phyloP scores from a whole-genome alignment of 2,888 invertebrate genomes.

The Camponotus fellah region DNA sequence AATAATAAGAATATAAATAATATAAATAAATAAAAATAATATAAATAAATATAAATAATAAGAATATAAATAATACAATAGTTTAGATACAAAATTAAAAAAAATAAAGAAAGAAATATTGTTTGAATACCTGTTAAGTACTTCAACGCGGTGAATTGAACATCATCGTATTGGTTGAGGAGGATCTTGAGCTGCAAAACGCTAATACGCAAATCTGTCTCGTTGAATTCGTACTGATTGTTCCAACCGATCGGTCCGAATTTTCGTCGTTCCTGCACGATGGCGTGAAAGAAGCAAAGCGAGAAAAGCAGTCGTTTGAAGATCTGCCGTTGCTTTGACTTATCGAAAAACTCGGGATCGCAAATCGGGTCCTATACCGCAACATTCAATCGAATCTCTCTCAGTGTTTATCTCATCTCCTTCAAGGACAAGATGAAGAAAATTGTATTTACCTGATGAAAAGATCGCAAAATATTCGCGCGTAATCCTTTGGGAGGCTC shows the following conservation, averaged over 20 bases:
- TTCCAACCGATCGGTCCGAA: conserved; percentile 99
- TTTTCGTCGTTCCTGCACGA: conserved; percentile 95
- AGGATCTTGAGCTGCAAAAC: conserved; percentile 96
- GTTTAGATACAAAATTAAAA: neutral
- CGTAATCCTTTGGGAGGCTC: conserved; percentile 96
- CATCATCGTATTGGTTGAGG: conserved; percentile 93
- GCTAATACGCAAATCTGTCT: conserved; percentile 96
- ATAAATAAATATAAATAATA: too few species aligned
- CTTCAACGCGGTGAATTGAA: conserved; percentile 94
- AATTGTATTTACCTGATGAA: conserved; percentile 87
- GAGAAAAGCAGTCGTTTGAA: conserved; percentile 96
- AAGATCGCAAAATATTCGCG: conserved; percentile 94
- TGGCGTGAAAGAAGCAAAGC: conserved; percentile 97
- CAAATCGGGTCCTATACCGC: conserved; percentile 91
- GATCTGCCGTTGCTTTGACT: conserved; percentile 90
- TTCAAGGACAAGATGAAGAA: neutral
- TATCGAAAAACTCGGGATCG: conserved; percentile 95
- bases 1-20: too few species aligned
- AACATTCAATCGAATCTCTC: neutral
- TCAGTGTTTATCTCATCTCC: neutral
- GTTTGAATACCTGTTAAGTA: conserved; percentile 90
- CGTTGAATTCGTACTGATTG: conserved; percentile 98
- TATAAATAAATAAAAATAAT: too few species aligned
- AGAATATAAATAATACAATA: neutral
- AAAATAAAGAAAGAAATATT: neutral